Evolutionary conservation across 2,797 vertebrate species (phyloP), one percentile per base, ranked within the genome.

Genomic region (Myoxocephalus aenaeus): DNA sequence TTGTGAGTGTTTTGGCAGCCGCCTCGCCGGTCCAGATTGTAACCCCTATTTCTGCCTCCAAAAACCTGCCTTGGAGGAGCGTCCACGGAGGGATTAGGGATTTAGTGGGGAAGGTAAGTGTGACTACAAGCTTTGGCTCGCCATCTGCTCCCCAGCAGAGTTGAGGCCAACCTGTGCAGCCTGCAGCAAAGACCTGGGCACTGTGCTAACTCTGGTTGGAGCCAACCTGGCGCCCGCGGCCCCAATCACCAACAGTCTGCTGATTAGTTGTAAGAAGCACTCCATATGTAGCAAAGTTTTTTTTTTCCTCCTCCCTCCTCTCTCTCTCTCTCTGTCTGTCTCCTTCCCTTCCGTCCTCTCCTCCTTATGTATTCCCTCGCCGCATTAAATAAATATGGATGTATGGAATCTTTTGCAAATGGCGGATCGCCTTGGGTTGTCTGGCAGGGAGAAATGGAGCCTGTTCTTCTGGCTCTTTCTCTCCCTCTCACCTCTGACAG

Each of bases 91-190:
- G 98, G 98, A 99, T 99, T 99, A 98, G 97, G 97, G 98, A 97
- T 99, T 99, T 99, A 99, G 97, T 96, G 97, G 97, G 96, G 97
- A 99, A 99, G 98, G 98, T 99, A 99, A 99, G 98, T 99, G 98
- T 99, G 97, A 99, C 97, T 99, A 98, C 97, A 97, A 99, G 98
- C 97, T 97, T 98, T 99, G 97, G 98, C 97, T 98, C 90, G 93
- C 98, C 98, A 99, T 99, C 98, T 99, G 98, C 97, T 99, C 97
- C 97, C 97, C 97, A 96, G 96, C 98, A 97, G 97, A 97, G 97
- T 94, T 94, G 95, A 96, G 98, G 97, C 98, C 97, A 99, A 99
- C 97, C 97, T 98, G 97, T 97, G 95, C 97, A 96, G 97, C 98
- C 97, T 97, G 96, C 96, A 98, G 97, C 97, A 98, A 95, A 97